A percentile compares a stretch with the other conserved stretches of the same genome.
Conservation (phyloP, 2,888 invertebrate species). For the Eupithecia inturbata region DNA sequence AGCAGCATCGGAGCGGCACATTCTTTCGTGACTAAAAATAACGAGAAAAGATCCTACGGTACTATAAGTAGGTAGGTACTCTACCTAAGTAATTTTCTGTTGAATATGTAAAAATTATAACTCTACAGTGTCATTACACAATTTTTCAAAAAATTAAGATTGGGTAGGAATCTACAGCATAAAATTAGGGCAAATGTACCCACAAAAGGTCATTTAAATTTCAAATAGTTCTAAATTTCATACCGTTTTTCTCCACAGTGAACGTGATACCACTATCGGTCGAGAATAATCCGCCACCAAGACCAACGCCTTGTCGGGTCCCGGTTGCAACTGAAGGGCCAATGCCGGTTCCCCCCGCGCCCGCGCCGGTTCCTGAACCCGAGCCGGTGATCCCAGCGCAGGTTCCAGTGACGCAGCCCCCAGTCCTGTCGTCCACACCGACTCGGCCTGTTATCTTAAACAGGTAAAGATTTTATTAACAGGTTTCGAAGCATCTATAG, state of each 20-base stretch:
- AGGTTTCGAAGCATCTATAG: too few species aligned
- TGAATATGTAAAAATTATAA: too few species aligned
- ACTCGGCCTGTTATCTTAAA: conserved; percentile 30
- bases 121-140: too few species aligned
- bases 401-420: conserved; percentile 13
- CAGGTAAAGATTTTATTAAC: conserved; percentile 17
- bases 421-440: conserved; percentile 26
- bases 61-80: background rate
- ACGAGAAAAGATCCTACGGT: background rate
- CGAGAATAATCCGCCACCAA: conserved; percentile 45
- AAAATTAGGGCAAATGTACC: background rate
- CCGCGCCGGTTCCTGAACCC: conserved; percentile 33
- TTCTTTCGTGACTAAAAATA: background rate
- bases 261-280: conserved; percentile 49
- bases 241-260: conserved; percentile 25
- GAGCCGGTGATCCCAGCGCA: conserved; percentile 25
- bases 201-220: background rate
- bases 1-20: background rate
- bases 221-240: too few species aligned
- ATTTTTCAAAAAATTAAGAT: too few species aligned
- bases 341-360: conserved; percentile 26
- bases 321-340: conserved; percentile 29
- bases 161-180: background rate
- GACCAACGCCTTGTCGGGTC: conserved; percentile 40
- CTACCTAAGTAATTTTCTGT: background rate